Evolutionary conservation across 2,797 vertebrate genomes (phyloP).

Genomic region (Oreortyx pictus): DNA sequence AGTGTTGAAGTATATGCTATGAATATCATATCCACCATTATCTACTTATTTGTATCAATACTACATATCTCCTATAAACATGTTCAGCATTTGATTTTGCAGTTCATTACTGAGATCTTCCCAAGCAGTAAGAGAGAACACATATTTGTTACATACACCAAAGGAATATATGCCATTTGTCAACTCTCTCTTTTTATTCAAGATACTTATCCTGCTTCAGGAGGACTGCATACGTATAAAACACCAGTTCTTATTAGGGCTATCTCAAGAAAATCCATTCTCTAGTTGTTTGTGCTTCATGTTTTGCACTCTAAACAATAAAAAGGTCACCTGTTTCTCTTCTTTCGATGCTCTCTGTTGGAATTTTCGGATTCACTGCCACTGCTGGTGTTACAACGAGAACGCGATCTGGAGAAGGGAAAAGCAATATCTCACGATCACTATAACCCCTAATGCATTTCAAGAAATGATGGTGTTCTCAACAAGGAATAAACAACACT

Average conservation of each 20-base stretch:
- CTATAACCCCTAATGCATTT: neutral
- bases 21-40: neutral
- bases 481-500: neutral
- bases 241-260: neutral
- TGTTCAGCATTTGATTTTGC: neutral
- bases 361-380: slow-evolving; percentile 91
- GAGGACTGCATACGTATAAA: neutral
- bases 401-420: slow-evolving; percentile 82
- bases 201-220: neutral
- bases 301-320: neutral
- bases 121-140: neutral
- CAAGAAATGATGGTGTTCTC: neutral
- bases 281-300: neutral
- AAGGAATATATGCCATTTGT: neutral
- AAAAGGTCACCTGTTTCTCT: slow-evolving; percentile 84
- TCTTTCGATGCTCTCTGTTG: slow-evolving; percentile 85
- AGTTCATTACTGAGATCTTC: neutral
- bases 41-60: neutral
- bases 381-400: slow-evolving; percentile 91
- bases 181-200: neutral
- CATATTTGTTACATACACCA: neutral
- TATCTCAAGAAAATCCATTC: neutral
- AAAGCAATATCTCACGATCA: neutral
- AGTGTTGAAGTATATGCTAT: neutral
- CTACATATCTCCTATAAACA: neutral